A percentile compares a stretch with the other conserved stretches of the same genome.
These are phyloP conservation scores for Anarsia innoxiella DNA, from an alignment of 2,888 invertebrate genomes.

Conservation along the genomic window DNA sequence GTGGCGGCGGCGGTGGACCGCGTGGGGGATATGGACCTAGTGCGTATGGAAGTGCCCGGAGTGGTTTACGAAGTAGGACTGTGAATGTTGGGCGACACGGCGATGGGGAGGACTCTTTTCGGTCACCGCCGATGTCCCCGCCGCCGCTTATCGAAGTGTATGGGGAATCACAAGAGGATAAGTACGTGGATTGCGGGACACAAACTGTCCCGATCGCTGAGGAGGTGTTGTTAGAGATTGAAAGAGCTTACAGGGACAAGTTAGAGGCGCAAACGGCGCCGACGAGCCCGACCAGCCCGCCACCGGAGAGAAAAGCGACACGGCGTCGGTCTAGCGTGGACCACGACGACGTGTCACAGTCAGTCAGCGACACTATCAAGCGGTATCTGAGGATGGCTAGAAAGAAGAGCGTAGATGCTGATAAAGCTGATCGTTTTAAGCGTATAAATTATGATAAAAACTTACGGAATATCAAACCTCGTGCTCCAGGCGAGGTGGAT, in stretches of 20 bases:
- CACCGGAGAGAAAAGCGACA: slow-evolving; percentile 49
- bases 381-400: slow-evolving; percentile 90
- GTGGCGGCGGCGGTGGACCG: slow-evolving; percentile 62
- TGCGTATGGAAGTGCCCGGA: slow-evolving; percentile 51
- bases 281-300: slow-evolving; percentile 58
- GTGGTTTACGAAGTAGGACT: slow-evolving; percentile 40
- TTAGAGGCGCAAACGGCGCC: slow-evolving; percentile 57
- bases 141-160: slow-evolving; percentile 82
- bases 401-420: slow-evolving; percentile 88
- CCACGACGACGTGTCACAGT: slow-evolving; percentile 89
- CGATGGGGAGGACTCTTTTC: slow-evolving; percentile 42
- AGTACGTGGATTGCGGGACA: slow-evolving; percentile 68
- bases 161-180: slow-evolving; percentile 75
- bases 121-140: slow-evolving; percentile 71
- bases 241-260: slow-evolving; percentile 59
- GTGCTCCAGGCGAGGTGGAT: slow-evolving; percentile 84
- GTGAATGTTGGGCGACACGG: slow-evolving; percentile 34
- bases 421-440: slow-evolving; percentile 88
- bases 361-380: slow-evolving; percentile 91
- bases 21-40: slow-evolving; percentile 39
- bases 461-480: slow-evolving; percentile 87
- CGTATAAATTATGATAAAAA: slow-evolving; percentile 92
- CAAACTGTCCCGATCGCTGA: slow-evolving; percentile 79
- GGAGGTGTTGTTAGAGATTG: slow-evolving; percentile 65
- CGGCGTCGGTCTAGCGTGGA: slow-evolving; percentile 86